phyloP scores from a whole-genome alignment of 2,888 invertebrate genomes.

The Cryptocephalus primarius region DNA sequence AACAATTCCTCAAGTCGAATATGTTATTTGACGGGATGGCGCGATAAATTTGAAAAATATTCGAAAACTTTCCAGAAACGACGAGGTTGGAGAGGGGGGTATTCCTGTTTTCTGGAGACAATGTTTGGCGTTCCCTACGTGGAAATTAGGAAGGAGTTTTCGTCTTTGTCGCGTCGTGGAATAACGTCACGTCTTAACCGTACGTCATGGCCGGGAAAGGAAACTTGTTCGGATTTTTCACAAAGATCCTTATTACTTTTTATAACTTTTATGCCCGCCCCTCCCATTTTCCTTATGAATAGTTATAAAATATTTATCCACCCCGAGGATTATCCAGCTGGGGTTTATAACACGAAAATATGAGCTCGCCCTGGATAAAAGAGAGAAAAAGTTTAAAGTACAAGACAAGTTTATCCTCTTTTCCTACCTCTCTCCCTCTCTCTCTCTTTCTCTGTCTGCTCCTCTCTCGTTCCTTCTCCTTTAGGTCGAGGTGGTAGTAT shows the following conservation, averaged over 20 bases:
- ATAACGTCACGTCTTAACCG: conserved; percentile 29
- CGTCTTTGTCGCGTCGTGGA: conserved; percentile 20
- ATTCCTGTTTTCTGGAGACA: no score
- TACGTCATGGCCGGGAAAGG: conserved; percentile 25
- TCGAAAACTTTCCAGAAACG: conserved; percentile 15
- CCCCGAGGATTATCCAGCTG: conserved; percentile 1
- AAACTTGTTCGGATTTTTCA: conserved; percentile 24
- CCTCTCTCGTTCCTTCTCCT: no score
- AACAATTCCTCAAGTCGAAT: conserved; percentile 15
- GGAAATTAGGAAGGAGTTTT: conserved; percentile 24
- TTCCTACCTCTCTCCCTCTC: no score
- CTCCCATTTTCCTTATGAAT: conserved; percentile 1
- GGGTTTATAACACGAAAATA: background rate
- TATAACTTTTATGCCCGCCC: conserved; percentile 13
- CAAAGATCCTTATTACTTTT: conserved; percentile 25
- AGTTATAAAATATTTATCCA: conserved; percentile 5
- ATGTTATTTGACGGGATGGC: conserved; percentile 18
- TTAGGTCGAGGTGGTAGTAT: no score
- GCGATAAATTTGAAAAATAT: conserved; percentile 23
- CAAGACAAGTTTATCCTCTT: no score
- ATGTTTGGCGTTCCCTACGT: no score
- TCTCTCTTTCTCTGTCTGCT: no score
- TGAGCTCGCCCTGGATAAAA: no score
- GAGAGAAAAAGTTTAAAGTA: no score
- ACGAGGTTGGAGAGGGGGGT: no score